phyloP scores from a whole-genome alignment of 2,888 invertebrate species.

The Calliphora vomitoria region DNA sequence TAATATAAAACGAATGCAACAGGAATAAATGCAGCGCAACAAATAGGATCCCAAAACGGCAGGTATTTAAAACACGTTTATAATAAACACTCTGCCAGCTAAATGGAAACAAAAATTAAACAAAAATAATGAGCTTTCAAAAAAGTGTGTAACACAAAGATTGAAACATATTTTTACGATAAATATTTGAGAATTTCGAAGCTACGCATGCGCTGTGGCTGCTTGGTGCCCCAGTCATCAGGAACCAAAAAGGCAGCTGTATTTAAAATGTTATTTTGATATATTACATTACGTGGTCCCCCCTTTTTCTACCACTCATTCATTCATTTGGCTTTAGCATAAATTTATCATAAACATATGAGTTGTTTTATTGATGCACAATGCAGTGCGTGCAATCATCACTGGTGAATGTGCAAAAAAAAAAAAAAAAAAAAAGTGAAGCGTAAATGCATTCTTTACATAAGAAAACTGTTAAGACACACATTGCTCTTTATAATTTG shows the following conservation, averaged over 20 bases:
- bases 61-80: conserved; percentile 22
- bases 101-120: background rate
- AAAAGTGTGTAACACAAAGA: conserved; percentile 21
- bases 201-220: conserved; percentile 49
- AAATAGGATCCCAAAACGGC: background rate
- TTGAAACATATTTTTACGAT: conserved; percentile 51
- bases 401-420: conserved; percentile 20
- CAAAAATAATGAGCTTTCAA: conserved; percentile 20
- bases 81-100: background rate
- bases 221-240: background rate
- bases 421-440: conserved; percentile 40
- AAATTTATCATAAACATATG: conserved; percentile 53
- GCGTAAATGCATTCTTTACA: conserved; percentile 58
- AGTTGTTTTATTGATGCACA: background rate
- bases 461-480: conserved; percentile 56
- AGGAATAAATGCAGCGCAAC: background rate
- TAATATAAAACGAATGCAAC: background rate
- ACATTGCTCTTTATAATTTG: conserved; percentile 66
- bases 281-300: background rate
- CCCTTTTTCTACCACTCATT: conserved; percentile 1
- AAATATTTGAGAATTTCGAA: conserved; percentile 35
- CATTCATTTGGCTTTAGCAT: conserved; percentile 22
- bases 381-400: conserved; percentile 58
- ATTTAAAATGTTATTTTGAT: conserved; percentile 37
- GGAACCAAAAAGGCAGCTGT: conserved; percentile 49